phyloP scores from a whole-genome alignment of 2,113 vertebrate genomes.

The Rhegmatorhina hoffmannsi region DNA sequence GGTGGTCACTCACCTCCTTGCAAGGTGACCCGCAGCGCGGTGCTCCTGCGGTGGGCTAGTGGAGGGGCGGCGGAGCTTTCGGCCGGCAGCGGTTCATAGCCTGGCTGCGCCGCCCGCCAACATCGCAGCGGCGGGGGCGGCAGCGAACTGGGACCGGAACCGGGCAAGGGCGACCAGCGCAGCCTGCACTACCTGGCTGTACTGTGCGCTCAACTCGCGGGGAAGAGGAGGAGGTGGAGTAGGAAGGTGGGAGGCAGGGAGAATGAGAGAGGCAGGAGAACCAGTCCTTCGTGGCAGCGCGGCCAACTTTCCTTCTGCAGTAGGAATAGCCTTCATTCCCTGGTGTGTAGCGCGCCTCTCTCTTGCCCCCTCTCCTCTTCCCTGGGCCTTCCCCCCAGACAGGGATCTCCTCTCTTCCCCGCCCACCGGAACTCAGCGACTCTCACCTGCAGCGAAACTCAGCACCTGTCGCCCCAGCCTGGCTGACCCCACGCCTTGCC shows the following conservation, averaged over 20 bases:
- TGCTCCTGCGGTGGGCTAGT: neutral
- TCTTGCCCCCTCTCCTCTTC: neutral
- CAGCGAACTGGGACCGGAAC: neutral
- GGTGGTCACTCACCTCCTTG: constrained; percentile 28
- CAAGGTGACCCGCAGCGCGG: constrained; percentile 39
- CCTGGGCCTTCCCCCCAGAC: neutral
- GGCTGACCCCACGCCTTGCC: neutral
- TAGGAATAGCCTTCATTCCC: neutral
- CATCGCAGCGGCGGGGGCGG: neutral
- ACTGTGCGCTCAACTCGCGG: neutral
- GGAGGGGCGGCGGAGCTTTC: neutral
- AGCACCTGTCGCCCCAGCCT: fast-evolving
- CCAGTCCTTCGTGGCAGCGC: neutral
- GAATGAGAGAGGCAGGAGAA: neutral
- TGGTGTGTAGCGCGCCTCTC: neutral
- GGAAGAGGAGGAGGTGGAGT: neutral
- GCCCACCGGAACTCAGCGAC: neutral
- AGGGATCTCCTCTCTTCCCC: neutral
- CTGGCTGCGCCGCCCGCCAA: neutral
- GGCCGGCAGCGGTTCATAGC: neutral
- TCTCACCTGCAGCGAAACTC: no score
- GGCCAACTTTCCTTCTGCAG: constrained; percentile 53
- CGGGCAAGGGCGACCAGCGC: neutral
- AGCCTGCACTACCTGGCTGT: neutral
- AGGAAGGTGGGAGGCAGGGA: neutral